phyloP scores from a whole-genome alignment of 2,888 invertebrate genomes.

The Rhamphomyia laevipes region DNA sequence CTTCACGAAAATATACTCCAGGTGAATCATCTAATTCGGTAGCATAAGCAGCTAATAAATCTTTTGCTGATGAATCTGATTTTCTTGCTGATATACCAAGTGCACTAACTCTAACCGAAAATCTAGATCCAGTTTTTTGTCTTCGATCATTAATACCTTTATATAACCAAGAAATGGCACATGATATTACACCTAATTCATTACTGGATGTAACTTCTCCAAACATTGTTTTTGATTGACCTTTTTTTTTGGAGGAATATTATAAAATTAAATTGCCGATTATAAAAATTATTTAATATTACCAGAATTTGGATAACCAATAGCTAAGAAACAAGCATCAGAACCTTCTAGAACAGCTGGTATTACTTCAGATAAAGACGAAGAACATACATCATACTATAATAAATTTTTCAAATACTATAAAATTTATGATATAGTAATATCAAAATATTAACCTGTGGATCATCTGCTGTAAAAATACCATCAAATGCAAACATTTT shows the following conservation, averaged over 20 bases:
- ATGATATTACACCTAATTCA: slow-evolving; percentile 78
- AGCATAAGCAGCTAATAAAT: slow-evolving; percentile 79
- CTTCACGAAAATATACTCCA: slow-evolving; percentile 83
- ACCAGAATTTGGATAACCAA: slow-evolving; percentile 81
- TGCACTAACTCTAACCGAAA: slow-evolving; percentile 92
- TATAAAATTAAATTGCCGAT: neutral
- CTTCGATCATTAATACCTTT: slow-evolving; percentile 84
- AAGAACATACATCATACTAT: slow-evolving; percentile 84
- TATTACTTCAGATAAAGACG: slow-evolving; percentile 85
- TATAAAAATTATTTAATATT: slow-evolving; percentile 21
- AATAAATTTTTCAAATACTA: slow-evolving; percentile 33
- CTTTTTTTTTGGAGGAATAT: slow-evolving; percentile 37
- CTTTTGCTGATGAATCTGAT: slow-evolving; percentile 74
- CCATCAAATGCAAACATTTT: slow-evolving; percentile 98
- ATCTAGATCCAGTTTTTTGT: slow-evolving; percentile 80
- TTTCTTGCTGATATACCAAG: slow-evolving; percentile 89
- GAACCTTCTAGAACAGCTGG: slow-evolving; percentile 90
- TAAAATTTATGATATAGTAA: neutral
- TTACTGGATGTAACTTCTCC: slow-evolving; percentile 50
- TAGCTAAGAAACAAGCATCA: slow-evolving; percentile 84
- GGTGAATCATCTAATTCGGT: slow-evolving; percentile 87
- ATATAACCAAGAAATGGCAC: slow-evolving; percentile 93
- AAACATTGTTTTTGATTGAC: slow-evolving; percentile 79
- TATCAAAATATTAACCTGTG: slow-evolving; percentile 52
- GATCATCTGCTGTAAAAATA: slow-evolving; percentile 84